Evolutionary conservation across 2,888 invertebrate genomes (phyloP), one percentile per base, ranked within the genome.

Genomic region (Spisula subtruncata): DNA sequence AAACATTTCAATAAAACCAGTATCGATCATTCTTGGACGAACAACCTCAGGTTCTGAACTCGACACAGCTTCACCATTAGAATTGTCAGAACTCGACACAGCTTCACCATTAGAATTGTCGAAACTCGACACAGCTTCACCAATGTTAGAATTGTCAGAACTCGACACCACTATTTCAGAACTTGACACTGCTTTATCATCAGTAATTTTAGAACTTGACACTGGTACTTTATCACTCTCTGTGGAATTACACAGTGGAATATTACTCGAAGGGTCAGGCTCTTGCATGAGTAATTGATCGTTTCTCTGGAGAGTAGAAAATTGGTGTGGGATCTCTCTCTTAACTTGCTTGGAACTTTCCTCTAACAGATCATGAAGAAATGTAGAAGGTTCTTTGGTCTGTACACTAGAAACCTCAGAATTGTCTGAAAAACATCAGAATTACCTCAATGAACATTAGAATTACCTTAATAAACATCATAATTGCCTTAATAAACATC

Each of bases 1-100:
- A 81, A 92, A 92, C 88, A 92, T 84, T 75, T 89, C 90, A 41
- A 92, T 89, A 66, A 92, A 92, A 4, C 92, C 90, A 20, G 92
- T 81, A 48, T 90, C 92, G 18, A 85, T 48, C 32, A 92, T 56
- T 20, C 48, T 32, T 12, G 20, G 14, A 25, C 18, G 60, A 35
- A 14, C n/a, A 56, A 66, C 25, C 1, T 66, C 60, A 25, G 8
- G 41, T 8, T 41, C 41, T 41, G 25, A n/a, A 66, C 25, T 66
- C 8, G 10, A 20, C 25, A 5, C 25, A 0, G 10, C 60, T 4
- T 66, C n/a, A 25, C n/a, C 60, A 66, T 8, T 0, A 29, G 46
- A 12, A 6, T 5, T 41, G 41, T 41, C 41, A 41, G 41, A 41
- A 41, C 41, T 41, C 8, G 41, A 41, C 41, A 41, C 41, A 5